These are phyloP conservation scores for Eristalis tenax DNA, from an alignment of 2,888 invertebrate genomes.

Conservation along the genomic window DNA sequence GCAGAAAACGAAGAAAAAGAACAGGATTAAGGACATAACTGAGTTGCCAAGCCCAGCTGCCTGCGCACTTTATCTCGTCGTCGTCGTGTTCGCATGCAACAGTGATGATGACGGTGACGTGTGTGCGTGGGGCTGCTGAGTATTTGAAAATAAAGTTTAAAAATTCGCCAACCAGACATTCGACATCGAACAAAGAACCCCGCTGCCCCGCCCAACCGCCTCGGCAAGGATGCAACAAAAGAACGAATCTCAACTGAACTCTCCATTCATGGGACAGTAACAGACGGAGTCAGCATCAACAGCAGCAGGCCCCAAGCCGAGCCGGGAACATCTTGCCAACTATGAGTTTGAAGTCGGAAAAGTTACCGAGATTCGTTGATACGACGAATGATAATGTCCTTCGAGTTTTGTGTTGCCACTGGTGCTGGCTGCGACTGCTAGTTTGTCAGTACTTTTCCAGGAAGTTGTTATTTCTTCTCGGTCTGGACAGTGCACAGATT, in stretches of 20 bases:
- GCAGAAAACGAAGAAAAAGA: conserved; percentile 25
- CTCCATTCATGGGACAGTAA: conserved; percentile 29
- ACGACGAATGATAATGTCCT: conserved; percentile 59
- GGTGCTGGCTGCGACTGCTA: conserved; percentile 14
- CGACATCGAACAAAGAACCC: conserved; percentile 57
- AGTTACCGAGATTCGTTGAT: conserved; percentile 55
- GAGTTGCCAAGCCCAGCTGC: conserved; percentile 55
- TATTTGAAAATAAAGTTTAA: conserved; percentile 60
- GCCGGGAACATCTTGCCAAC: conserved; percentile 39
- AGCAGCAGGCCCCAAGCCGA: not conserved
- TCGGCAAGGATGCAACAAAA: not conserved
- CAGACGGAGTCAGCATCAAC: conserved; percentile 54
- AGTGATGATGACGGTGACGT: conserved; percentile 25
- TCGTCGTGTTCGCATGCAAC: conserved; percentile 39
- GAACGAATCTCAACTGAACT: conserved; percentile 11
- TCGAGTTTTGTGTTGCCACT: too few relatives aligned
- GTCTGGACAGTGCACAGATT: conserved; percentile 31
- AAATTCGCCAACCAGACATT: conserved; percentile 63
- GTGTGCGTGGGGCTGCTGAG: conserved; percentile 38
- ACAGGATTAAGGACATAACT: conserved; percentile 36
- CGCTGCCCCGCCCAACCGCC: not conserved
- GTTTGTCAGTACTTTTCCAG: conserved; percentile 58
- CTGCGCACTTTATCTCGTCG: not conserved
- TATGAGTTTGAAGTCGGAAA: conserved; percentile 24
- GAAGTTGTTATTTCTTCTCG: conserved; percentile 62